Base-by-base conservation (phyloP, 2,797 vertebrate genomes). In the Phyllotis vaccarum region DNA sequence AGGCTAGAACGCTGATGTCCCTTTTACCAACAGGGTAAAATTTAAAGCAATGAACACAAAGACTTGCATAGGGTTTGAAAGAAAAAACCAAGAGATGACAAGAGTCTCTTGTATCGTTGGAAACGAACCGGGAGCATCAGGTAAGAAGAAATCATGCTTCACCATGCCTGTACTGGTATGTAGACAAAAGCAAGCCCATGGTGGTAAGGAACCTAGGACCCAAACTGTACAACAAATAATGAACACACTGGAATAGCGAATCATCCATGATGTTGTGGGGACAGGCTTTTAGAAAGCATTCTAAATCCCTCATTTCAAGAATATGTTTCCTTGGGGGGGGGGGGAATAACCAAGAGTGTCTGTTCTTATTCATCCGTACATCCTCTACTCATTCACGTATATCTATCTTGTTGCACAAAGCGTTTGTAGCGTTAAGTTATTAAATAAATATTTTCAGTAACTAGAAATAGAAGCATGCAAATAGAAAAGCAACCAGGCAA, bases 21-120 rank as follows among this genome's bases (percentile, higher is more conserved):
- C 8, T 54, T 56, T 80, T 80, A 81, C 40, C 40, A 82, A 19
- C 29, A 37, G 34, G 31, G 29, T 40, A 75, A 72, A 60, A 58
- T 76, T 82, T 82, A 79, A 93, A 78, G 66, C 56, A 96, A 40
- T 29, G 86, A 86, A 72, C 56, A 24, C 49, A 54, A 92, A 89
- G n/a, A 62, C 54, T 76, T 64, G 29, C 52, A 34, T 64, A 64
- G 52, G n/a, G 27, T 46, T 94, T 88, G 22, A 88, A 85, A 43
- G 54, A 34, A 79, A 82, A 40, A 24, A 60, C 58, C 49, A 92
- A 56, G 56, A 16, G 54, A 72, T 58, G 49, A 49, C 29, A 89
- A 60, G 29, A 31, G 2, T 56, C 58, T 3, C 52, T 54, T 78
- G 54, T 70, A 64, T 86, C 19, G 70, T 14, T 68, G 60, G 37